Base-by-base conservation (phyloP, 2,888 invertebrate species). In the Automeris io region DNA sequence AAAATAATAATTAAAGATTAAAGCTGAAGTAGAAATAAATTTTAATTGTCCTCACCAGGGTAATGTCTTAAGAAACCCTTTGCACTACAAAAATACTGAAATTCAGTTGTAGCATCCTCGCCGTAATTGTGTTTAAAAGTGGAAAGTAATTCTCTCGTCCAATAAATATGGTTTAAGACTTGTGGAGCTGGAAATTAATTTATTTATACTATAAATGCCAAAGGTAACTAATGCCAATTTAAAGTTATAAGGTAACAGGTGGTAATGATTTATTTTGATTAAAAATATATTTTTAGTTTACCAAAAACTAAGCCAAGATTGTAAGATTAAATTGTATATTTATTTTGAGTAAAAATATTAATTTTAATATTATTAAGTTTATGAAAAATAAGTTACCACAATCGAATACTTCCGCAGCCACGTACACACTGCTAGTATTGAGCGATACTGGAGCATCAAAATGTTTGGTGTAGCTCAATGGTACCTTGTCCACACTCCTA, bases 71-170 rank as follows among this genome's bases (percentile, higher is more conserved):
- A 42, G 45, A 85, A 86, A 16, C 86, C 86, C 42, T 73, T 70
- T 0, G 81, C 80, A 39, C 79, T 80, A 46, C 86, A 86, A 46
- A 85, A 76, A 41, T 86, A 86, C 49, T 86, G 86, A 24, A 78
- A 81, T 22, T 72, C 80, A n/a, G 74, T 52, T 0, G 78, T 66
- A 1, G 81, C 74, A 41, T 86, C 86, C 45, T 75, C 65, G 0
- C 68, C 79, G 35, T 80, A 85, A 48, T 86, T 86, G 24, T 77
- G 75, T 45, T 70, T 68, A 41, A 82, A 86, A 0, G 71, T 70
- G 2, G 70, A 43, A 2, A 80, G 47, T 1, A 86, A 53, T 0
- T 60, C 67, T 45, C 82, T 78, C 1, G 85, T 76, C 83, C 83
- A 85, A 42, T 74, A 65, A 2, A 86, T 43, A 39, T 78, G 66